Evolutionary conservation across 1,140 invertebrate genomes (phyloP), one percentile per base, ranked within the genome.

Genomic region (Caerostris darwini): DNA sequence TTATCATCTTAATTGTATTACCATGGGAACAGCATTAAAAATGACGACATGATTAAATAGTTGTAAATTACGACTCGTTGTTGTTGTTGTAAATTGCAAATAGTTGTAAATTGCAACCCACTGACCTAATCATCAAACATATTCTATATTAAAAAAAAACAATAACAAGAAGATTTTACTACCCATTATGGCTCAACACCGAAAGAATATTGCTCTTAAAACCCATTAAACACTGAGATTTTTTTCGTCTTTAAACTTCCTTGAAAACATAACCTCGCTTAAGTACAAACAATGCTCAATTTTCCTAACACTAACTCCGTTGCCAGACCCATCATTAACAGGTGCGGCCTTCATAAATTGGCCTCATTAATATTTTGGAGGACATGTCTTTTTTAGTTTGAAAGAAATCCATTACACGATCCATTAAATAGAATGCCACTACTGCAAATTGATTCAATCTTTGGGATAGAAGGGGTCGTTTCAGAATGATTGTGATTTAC

Each of bases 351-450:
- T 69, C 17, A 2, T 19, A 69, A 69, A 69, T n/a, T 1, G 67
- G 5, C 7, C 67, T 69, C 67, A 69, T 69, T 69, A 69, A 69
- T 69, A 69, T 69, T 69, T 67, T 69, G 14, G 67, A 69, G 67
- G 67, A 19, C 67, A 69, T 69, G 67, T n/a, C 34, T 34, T 34
- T 34, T 34, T 69, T 69, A n/a, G 67, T 7, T n/a, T 5, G 67
- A 69, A n/a, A 69, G 5, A 67, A 69, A 19, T 17, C 3, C 34
- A 34, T 2, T 34, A 2, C 34, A 1, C 34, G 2, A 2, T 34
- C 34, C 34, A 2, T 34, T 34, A 34, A 34, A 34, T 34, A 34
- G 34, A 34, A 34, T 34, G 34, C 34, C 34, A 34, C 34, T 34
- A 34, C 34, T 34, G 34, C 34, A 34, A 34, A 34, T 34, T 34